A percentile compares a stretch with the other conserved stretches of the same genome.
Evolutionary conservation across 2,797 vertebrate genomes (phyloP).

Genomic region (Rhinoraja longicauda): DNA sequence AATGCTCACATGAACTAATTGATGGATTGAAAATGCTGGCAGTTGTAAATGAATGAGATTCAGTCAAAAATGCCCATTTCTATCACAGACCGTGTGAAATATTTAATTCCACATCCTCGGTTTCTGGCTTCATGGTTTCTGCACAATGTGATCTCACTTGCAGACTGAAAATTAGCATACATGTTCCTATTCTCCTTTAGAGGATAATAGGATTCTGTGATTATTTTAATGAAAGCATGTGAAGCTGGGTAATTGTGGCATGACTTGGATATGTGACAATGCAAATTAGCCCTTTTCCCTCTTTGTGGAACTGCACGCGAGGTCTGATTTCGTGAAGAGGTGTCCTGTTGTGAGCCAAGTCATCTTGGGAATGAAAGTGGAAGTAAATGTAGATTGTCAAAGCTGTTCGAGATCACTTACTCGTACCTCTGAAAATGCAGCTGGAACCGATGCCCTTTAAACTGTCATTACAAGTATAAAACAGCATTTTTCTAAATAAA

Average conservation of each 20-base stretch:
- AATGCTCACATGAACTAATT: conserved; percentile 16
- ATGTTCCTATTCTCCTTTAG: conserved; percentile 24
- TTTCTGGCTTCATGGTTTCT: conserved; percentile 18
- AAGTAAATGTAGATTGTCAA: conserved; percentile 28
- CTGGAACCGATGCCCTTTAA: conserved; percentile 11
- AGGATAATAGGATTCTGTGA: conserved; percentile 9
- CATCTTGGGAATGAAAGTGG: conserved; percentile 15
- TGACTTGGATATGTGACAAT: conserved; percentile 8
- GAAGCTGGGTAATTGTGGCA: conserved; percentile 27
- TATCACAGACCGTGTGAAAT: conserved; percentile 4
- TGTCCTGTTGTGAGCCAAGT: conserved; percentile 30
- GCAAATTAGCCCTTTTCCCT: conserved; percentile 27
- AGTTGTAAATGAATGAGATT: conserved; percentile 1
- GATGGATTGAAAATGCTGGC: conserved; percentile 11
- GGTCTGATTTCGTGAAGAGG: conserved; percentile 3
- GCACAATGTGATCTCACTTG: background rate
- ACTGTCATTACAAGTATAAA: conserved; percentile 27
- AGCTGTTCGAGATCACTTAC: conserved; percentile 17
- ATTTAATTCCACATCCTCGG: conserved; percentile 26
- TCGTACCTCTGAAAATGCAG: conserved; percentile 5
- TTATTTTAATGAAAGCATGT: conserved; percentile 33
- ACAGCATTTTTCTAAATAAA: conserved; percentile 38
- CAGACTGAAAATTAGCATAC: conserved; percentile 31
- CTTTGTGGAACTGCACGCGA: conserved; percentile 34
- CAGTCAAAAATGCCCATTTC: conserved; percentile 11